A percentile compares a stretch with the other conserved stretches of the same genome.
These are phyloP conservation scores for Baronia brevicornis DNA, from an alignment of 2,888 invertebrate species.

Conservation along the genomic window DNA sequence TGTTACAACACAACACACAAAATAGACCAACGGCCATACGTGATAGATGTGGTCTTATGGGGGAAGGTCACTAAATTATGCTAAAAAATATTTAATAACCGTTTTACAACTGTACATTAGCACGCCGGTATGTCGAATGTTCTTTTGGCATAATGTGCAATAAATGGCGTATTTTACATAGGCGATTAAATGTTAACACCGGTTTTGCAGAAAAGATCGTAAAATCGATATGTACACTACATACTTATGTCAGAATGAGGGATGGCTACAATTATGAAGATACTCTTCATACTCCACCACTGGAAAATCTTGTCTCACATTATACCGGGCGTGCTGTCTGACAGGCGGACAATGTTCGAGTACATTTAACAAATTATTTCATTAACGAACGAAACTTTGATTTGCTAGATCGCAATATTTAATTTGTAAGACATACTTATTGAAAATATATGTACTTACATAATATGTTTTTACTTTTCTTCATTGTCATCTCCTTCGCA, in stretches of 20 bases:
- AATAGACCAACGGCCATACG: conserved; percentile 20
- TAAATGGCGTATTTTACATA: conserved; percentile 17
- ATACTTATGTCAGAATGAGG: conserved; percentile 14
- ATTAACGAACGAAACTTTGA: conserved; percentile 18
- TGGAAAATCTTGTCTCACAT: conserved; percentile 21
- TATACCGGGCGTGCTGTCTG: conserved; percentile 19
- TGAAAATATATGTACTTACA: conserved; percentile 9
- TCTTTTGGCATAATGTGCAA: conserved; percentile 16
- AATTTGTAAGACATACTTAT: conserved; percentile 18
- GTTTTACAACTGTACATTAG: too few relatives aligned
- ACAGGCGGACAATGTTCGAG: conserved; percentile 20
- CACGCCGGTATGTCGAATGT: conserved; percentile 15
- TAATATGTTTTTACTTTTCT: conserved; percentile 18
- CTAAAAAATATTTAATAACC: conserved; percentile 11
- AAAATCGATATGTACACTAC: conserved; percentile 11
- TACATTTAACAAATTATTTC: conserved; percentile 20
- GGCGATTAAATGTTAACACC: conserved; percentile 5
- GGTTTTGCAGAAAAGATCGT: conserved; percentile 8
- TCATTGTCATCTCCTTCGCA: conserved; percentile 22
- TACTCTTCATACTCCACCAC: conserved; percentile 5
- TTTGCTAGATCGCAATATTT: conserved; percentile 18
- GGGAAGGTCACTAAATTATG: conserved; percentile 18
- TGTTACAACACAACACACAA: conserved; percentile 19
- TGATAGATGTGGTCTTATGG: conserved; percentile 21
- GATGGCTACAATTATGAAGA: conserved; percentile 4